Base-by-base conservation (phyloP, 2,113 vertebrate genomes). In the Clarias batrachus region DNA sequence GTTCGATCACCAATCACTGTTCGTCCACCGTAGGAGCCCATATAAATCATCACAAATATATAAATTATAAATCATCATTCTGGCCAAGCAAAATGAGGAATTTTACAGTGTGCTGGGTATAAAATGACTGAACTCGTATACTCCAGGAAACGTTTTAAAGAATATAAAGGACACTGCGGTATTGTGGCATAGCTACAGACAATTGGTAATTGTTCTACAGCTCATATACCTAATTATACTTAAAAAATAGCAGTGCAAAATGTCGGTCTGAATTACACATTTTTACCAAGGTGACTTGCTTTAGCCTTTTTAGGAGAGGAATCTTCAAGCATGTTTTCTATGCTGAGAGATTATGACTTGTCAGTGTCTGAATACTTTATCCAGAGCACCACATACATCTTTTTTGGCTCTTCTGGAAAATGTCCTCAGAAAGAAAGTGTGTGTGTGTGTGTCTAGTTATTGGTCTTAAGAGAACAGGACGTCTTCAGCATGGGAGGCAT, bases 271-370 rank as follows among this genome's bases (percentile, higher is more conserved):
- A 60, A 30, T 68, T 68, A 65, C 66, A 41, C n/a, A 62, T 37
- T 30, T 11, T 12, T 48, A 16, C 5, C 30, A 68, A 82, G 60
- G 41, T 63, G 81, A 80, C 56, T 17, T 37, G 23, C 37, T 30
- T 57, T 73, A n/a, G 52, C 85, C 85, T 89, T 89, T 89, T 89
- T 89, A 87, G 88, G 88, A 25, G 66, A 86, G 68, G 85, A 86
- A 86, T 89, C 54, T n/a, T 14, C 13, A 17, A 27, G 77, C 66
- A 19, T 74, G 79, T 63, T 62, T 82, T 70, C 48, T n/a, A 17
- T 10, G 17, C 76, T 70, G n/a, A 85, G 78, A 88, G 87, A 82
- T 77, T 60, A 56, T 30, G 11, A 54, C 77, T 82, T 86, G 76
- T 86, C 85, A 84, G 25, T 30, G 83, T 62, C 70, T 37, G 62